Base-by-base conservation (phyloP, 2,113 vertebrate genomes). In the Falcunculus frontatus region DNA sequence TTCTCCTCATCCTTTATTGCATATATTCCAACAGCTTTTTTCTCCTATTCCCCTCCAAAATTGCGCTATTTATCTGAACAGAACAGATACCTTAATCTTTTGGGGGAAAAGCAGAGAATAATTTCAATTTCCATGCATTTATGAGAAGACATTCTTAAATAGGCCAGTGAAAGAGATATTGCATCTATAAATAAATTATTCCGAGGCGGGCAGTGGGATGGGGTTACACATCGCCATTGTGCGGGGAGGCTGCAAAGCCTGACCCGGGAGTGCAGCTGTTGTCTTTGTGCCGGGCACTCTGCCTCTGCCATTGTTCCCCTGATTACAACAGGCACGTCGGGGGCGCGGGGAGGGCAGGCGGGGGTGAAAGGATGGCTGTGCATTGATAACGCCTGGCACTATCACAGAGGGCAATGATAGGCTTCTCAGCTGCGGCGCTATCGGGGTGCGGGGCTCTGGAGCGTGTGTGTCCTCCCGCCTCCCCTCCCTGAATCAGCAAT, bases 111-210 rank as follows among this genome's bases (percentile, higher is more conserved):
- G 94, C 94, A 76, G 87, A 91, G 96, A 97, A 97, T 97, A 95
- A 97, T 98, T 97, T 97, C 97, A 96, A 95, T 98, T 98, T 97
- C 97, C 95, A 83, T 95, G 96, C 96, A 96, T 97, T 97, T 98
- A 97, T 97, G 97, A 97, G 96, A 97, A 97, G 95, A 76, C 83
- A 79, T 92, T 89, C 97, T 97, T 97, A 97, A 97, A 93, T 94
- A 97, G 97, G 95, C 73, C 83, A 69, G 93, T 76, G 72, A 95
- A 97, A 98, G 95, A 97, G 95, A 96, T 97, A 97, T 93, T 47
- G 94, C 95, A 97, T 98, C 97, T 97, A 98, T 98, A 98, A 98
- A 98, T 98, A 98, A 98, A 98, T 98, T 96, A 98, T 97, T 97
- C 89, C 63, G 68, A 93, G 96, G 97, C 91, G 92, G 73, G 79